phyloP scores from a whole-genome alignment of 2,888 invertebrate genomes.

The Lacanobia oleracea region DNA sequence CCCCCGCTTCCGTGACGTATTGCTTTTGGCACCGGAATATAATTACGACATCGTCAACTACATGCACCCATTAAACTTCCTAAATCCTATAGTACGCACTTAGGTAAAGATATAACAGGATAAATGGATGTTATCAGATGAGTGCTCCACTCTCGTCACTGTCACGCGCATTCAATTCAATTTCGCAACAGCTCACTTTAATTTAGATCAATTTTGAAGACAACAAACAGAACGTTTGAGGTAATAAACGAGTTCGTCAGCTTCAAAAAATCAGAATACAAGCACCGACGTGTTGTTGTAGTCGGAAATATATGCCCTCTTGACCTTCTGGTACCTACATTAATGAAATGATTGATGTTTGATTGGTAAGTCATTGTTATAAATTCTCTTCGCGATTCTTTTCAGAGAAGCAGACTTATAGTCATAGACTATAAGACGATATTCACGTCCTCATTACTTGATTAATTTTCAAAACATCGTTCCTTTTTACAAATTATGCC shows the following conservation, averaged over 20 bases:
- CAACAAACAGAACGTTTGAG: constrained; percentile 66
- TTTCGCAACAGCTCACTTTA: constrained; percentile 70
- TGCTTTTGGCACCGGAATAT: constrained; percentile 75
- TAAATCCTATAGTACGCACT: constrained; percentile 39
- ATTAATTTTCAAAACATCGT: neutral
- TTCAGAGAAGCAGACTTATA: constrained; percentile 16
- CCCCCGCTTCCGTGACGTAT: constrained; percentile 73
- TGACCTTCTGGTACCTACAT: constrained; percentile 39
- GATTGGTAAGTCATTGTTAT: constrained; percentile 25
- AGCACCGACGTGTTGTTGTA: constrained; percentile 30
- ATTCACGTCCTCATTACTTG: constrained; percentile 10
- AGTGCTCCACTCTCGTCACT: constrained; percentile 45
- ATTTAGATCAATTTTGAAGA: constrained; percentile 77
- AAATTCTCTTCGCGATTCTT: constrained; percentile 7
- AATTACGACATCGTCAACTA: constrained; percentile 71
- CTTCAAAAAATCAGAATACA: constrained; percentile 55
- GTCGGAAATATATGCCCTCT: constrained; percentile 50
- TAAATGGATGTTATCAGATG: constrained; percentile 40
- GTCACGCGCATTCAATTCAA: constrained; percentile 72
- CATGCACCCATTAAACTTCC: constrained; percentile 55
- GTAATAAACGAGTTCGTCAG: constrained; percentile 33
- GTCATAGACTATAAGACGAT: neutral
- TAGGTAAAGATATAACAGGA: constrained; percentile 25
- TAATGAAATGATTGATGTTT: constrained; percentile 35
- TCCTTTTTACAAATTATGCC: constrained; percentile 20